A percentile compares a stretch with the other conserved stretches of the same genome.
Conservation (phyloP, 1,140 invertebrate genomes). For the Drosophila eugracilis region DNA sequence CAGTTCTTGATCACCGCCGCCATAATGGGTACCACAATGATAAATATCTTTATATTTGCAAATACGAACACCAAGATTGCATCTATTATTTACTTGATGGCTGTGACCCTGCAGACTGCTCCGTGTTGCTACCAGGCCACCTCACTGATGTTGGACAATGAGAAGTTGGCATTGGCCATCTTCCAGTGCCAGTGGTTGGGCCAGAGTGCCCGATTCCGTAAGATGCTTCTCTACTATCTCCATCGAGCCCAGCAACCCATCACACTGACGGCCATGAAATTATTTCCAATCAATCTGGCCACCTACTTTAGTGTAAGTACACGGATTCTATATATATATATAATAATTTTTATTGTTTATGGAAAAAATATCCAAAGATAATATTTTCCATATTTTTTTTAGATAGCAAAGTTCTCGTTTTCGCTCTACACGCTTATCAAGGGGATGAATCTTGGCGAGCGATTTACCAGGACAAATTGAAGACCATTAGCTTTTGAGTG, state of each 20-base stretch:
- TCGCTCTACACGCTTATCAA: conserved; percentile 64
- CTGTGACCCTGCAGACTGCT: conserved; percentile 54
- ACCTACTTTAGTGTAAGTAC: conserved; percentile 59
- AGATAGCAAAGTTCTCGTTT: conserved; percentile 67
- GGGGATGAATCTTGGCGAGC: conserved; percentile 55
- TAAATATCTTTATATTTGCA: conserved; percentile 64
- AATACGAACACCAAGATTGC: conserved; percentile 48
- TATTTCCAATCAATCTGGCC: conserved; percentile 63
- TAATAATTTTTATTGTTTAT: no score
- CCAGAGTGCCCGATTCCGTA: conserved; percentile 43
- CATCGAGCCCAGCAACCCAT: conserved; percentile 58
- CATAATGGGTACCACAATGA: conserved; percentile 57
- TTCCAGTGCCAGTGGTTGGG: conserved; percentile 60
- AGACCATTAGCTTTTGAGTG: neutral
- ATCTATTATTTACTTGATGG: conserved; percentile 51
- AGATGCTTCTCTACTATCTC: conserved; percentile 59
- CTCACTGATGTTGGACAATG: conserved; percentile 48
- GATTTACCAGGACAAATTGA: conserved; percentile 34
- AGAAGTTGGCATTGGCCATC: conserved; percentile 44
- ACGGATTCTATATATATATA: neutral
- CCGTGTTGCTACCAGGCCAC: conserved; percentile 61
- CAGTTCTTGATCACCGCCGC: conserved; percentile 64
- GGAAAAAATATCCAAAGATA: no score
- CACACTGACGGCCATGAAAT: conserved; percentile 53
- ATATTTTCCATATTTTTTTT: neutral